Evolutionary conservation across 92 coral and sea anemone species (phyloP).

Genomic region (Phenganax subtilis): DNA sequence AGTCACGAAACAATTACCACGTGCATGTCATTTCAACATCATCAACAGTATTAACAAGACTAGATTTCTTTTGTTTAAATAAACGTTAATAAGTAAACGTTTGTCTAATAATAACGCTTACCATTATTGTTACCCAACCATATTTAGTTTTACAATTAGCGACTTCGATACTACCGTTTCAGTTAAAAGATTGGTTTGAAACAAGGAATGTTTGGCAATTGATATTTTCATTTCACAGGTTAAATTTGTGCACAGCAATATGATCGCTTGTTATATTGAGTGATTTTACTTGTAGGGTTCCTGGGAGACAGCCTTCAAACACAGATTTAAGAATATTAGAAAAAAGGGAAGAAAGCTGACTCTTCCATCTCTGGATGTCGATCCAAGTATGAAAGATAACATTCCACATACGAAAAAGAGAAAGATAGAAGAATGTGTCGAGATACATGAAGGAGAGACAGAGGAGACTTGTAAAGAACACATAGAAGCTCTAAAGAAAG

Average conservation of each 20-base stretch:
- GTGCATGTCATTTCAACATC: too few relatives aligned
- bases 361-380: neutral
- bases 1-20: too few relatives aligned
- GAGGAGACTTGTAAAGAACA: slow-evolving; percentile 49
- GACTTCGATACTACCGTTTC: too few relatives aligned
- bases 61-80: too few relatives aligned
- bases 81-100: too few relatives aligned
- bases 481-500: slow-evolving; percentile 26
- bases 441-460: slow-evolving; percentile 51
- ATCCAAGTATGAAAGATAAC: neutral
- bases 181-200: too few relatives aligned
- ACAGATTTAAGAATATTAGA: slow-evolving; percentile 57
- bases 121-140: too few relatives aligned
- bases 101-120: too few relatives aligned
- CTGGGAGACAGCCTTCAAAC: slow-evolving; percentile 53
- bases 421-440: slow-evolving; percentile 10
- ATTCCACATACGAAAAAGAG: slow-evolving; percentile 8
- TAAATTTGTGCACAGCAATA: neutral
- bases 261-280: neutral
- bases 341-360: slow-evolving; percentile 29
- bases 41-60: too few relatives aligned
- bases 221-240: neutral
- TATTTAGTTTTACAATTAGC: too few relatives aligned
- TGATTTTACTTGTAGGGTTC: slow-evolving; percentile 45
- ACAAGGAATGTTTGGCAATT: neutral